Conservation (phyloP, 2,113 vertebrate genomes). For the Neolamprologus tretocephalus region DNA sequence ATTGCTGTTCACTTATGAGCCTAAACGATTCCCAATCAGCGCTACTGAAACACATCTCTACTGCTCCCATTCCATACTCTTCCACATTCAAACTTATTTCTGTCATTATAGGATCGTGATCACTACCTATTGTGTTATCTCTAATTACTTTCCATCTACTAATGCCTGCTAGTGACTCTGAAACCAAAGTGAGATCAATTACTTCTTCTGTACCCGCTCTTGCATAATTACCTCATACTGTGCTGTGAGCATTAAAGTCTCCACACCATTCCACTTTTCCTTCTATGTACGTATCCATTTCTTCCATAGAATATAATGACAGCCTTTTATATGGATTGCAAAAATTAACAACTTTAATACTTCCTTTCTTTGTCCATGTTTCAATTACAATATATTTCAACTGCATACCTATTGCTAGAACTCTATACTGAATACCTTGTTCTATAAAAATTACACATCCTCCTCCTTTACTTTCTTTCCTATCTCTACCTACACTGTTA, state of each 20-base stretch:
- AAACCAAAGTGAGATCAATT: background rate
- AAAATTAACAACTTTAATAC: background rate
- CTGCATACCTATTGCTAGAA: background rate
- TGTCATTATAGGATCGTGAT: background rate
- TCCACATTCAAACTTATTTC: background rate
- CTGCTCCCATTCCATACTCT: background rate
- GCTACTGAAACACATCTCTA: background rate
- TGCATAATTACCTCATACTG: background rate
- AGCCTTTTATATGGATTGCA: background rate
- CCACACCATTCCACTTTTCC: background rate
- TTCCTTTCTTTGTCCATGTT: background rate
- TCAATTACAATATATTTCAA: background rate
- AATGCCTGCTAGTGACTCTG: background rate
- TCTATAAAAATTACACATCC: background rate
- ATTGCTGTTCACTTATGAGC: background rate
- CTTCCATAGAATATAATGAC: background rate
- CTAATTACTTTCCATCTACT: background rate
- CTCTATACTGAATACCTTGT: background rate
- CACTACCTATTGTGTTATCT: background rate
- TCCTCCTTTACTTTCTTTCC: background rate
- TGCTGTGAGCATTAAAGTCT: background rate
- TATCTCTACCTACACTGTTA: background rate
- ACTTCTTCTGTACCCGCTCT: background rate
- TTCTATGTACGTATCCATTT: background rate
- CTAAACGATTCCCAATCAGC: fast-evolving